Evolutionary conservation across 1,140 invertebrate genomes (phyloP).

Genomic region (Aphelinus atriplicis): DNA sequence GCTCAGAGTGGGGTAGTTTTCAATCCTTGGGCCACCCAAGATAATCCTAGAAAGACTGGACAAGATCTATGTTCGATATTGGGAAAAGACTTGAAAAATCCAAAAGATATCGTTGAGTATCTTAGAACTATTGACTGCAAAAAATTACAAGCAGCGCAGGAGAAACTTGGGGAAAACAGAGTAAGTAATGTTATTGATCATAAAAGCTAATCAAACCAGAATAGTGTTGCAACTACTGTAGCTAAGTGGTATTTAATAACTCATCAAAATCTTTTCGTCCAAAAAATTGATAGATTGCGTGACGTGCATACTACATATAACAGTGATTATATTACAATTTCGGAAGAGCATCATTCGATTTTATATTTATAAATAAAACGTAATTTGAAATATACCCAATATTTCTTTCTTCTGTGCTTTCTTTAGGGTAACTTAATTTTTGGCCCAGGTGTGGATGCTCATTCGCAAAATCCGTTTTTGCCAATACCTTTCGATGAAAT

Average conservation of each 20-base stretch:
- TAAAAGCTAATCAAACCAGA: not conserved
- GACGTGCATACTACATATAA: too few relatives aligned
- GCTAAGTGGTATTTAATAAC: too few relatives aligned
- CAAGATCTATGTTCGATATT: not conserved
- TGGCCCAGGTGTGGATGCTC: slow-evolving; percentile 7
- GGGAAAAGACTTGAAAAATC: not conserved
- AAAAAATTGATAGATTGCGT: too few relatives aligned
- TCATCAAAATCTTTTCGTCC: too few relatives aligned
- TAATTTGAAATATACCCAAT: too few relatives aligned
- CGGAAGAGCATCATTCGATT: too few relatives aligned
- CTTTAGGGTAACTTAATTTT: not conserved
- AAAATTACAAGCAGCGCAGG: not conserved
- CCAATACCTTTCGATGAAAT: not conserved
- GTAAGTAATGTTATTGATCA: not conserved
- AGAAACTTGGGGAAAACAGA: not conserved
- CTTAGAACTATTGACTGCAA: not conserved
- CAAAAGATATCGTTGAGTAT: slow-evolving; percentile 3
- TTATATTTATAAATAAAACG: too few relatives aligned
- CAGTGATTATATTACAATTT: not conserved
- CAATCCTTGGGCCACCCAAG: not conserved
- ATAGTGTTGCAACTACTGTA: too few relatives aligned
- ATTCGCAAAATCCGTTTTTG: slow-evolving; percentile 3
- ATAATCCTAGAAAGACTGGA: not conserved
- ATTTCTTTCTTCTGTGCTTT: not conserved
- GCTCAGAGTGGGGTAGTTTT: not conserved